Base-by-base conservation (phyloP, 1,140 invertebrate species). In the Meloidogyne exigua region DNA sequence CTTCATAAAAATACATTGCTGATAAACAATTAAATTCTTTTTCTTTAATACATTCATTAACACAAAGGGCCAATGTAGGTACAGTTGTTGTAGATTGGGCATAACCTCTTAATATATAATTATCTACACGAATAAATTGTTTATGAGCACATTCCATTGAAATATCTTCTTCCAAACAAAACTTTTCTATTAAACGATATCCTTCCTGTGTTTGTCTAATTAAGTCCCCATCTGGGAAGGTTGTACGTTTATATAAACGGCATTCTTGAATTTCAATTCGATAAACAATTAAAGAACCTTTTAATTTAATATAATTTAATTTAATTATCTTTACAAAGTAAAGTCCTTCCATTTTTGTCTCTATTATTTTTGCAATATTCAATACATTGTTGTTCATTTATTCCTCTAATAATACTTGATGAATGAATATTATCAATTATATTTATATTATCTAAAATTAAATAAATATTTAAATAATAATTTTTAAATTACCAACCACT, bases 1-100 rank as follows among this genome's bases (percentile, higher is more conserved):
- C 85, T 75, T 86, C 85, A 64, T 87, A 86, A 77, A 86, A 86
- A 71, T 86, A 86, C 83, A 86, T 87, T 15, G 86, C 85, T 13
- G 85, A 86, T 49, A 85, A 86, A 84, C 83, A 85, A 28, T 74
- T 63, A 57, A 84, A 81, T 71, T 79, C 75, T 63, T 39, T 81
- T 63, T 87, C 83, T 32, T 76, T 63, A 10, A 87, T 73, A 74
- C 85, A 86, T 23, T 86, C 72, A 68, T 74, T 76, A 42, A 84
- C 76, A 76, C 85, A 86, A 39, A 85, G 83, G 4, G 83, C 86
- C 57, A 86, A 39, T 42, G 84, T 80, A 42, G 81, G 75, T 65
- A 81, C 72, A n/a, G 80, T 74, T 3, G 80, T 69, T 5, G 82
- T 84, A 10, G 76, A 42, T 63, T 83, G 82, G 23, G 81, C 81